Percentiles rank a stretch among this genome's conserved stretches.
Conservation (phyloP, 2,113 vertebrate genomes). For the Phaetusa simplex region DNA sequence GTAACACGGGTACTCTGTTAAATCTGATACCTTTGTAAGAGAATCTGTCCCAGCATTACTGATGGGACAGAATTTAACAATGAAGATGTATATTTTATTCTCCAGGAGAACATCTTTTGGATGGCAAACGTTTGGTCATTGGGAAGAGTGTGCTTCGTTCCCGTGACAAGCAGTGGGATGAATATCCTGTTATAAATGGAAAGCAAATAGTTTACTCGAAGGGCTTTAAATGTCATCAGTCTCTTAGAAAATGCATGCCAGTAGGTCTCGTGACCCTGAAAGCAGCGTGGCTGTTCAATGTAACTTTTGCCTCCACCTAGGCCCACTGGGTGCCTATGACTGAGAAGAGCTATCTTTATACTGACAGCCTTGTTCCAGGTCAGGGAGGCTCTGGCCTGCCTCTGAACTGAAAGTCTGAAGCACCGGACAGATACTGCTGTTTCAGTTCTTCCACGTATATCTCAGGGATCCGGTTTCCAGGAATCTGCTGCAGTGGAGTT, state of each 20-base stretch:
- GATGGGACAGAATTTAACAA: background rate
- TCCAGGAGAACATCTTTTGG: background rate
- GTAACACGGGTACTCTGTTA: background rate
- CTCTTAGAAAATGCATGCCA: slow-evolving; percentile 32
- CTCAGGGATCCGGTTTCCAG: background rate
- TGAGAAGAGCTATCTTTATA: background rate
- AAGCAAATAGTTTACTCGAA: slow-evolving; percentile 2
- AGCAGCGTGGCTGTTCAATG: background rate
- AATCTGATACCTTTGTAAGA: slow-evolving; percentile 1
- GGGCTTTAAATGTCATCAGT: slow-evolving; percentile 26
- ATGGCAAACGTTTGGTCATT: background rate
- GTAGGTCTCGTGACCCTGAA: slow-evolving; percentile 13
- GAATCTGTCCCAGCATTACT: background rate
- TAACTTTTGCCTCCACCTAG: slow-evolving; percentile 6
- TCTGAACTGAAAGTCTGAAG: slow-evolving; percentile 8
- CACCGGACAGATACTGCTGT: background rate
- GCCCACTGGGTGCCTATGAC: background rate
- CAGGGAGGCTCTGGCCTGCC: background rate
- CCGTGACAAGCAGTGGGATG: background rate
- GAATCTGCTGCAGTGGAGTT: background rate
- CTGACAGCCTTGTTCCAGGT: background rate
- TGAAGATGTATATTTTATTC: background rate
- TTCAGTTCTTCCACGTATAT: background rate
- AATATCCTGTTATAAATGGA: background rate
- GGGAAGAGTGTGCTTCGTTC: background rate